A percentile compares a stretch with the other conserved stretches of the same genome.
Conservation (phyloP, 2,888 invertebrate species). For the Drosophila neutralis region DNA sequence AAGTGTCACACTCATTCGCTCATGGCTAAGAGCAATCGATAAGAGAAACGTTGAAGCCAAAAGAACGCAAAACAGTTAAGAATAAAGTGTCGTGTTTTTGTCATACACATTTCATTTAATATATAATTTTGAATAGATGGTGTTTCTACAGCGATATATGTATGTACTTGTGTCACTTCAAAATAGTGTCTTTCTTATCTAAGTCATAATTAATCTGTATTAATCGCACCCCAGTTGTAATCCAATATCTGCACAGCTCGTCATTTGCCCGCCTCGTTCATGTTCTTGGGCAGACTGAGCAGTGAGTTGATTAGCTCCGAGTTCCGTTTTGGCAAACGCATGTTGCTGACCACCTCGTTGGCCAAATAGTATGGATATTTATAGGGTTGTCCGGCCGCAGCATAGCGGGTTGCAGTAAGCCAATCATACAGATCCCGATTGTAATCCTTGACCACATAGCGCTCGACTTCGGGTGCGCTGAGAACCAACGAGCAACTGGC, state of each 20-base stretch:
- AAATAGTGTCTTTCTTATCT: constrained; percentile 30
- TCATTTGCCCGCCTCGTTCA: constrained; percentile 90
- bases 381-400: constrained; percentile 67
- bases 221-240: constrained; percentile 13
- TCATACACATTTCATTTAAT: constrained; percentile 6
- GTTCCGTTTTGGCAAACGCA: constrained; percentile 88
- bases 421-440: constrained; percentile 81
- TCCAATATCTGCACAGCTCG: not conserved
- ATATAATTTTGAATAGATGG: constrained; percentile 22
- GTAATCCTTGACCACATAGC: constrained; percentile 83
- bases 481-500: constrained; percentile 49
- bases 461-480: constrained; percentile 82
- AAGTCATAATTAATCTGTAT: constrained; percentile 17
- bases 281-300: constrained; percentile 90
- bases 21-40: too few relatives aligned
- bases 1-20: not conserved
- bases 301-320: constrained; percentile 91
- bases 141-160: constrained; percentile 33
- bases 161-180: not conserved
- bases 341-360: constrained; percentile 66
- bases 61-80: not conserved
- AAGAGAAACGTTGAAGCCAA: not conserved
- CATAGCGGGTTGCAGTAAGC: constrained; percentile 75
- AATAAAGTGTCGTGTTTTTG: not conserved
- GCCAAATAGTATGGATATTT: constrained; percentile 71